These are phyloP conservation scores for Trichomalopsis sarcophagae DNA, from an alignment of 1,140 invertebrate genomes.

Conservation along the genomic window DNA sequence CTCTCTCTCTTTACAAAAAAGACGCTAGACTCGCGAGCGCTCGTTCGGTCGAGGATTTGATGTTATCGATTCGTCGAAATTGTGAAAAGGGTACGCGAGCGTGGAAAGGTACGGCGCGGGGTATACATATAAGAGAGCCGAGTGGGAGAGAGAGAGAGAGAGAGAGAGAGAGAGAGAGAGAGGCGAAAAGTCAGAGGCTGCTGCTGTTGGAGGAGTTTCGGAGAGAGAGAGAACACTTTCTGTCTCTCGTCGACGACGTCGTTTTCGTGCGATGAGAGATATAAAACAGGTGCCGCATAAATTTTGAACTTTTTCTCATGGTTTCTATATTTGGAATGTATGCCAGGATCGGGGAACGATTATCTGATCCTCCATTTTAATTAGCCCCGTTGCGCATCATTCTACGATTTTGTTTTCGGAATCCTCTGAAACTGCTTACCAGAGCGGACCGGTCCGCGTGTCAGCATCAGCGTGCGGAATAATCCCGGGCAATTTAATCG, in stretches of 20 bases:
- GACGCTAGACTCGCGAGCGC: not conserved
- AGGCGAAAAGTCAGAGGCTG: constrained; percentile 22
- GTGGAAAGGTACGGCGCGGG: not conserved
- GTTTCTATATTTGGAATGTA: constrained; percentile 25
- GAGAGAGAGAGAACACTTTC: constrained; percentile 28
- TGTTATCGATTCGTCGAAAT: constrained; percentile 63
- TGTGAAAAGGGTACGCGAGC: constrained; percentile 52
- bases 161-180: not conserved
- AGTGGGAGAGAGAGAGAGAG: too few relatives aligned
- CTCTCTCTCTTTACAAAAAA: not conserved
- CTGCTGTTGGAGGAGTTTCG: constrained; percentile 32
- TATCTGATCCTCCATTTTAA: not conserved
- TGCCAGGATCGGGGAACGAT: not conserved
- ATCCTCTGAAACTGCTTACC: not conserved
- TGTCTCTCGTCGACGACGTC: not conserved
- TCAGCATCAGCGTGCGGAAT: too few relatives aligned
- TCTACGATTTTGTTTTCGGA: not conserved
- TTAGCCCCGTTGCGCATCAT: not conserved
- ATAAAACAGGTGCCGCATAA: constrained; percentile 44
- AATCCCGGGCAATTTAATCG: not conserved
- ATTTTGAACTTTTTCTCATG: constrained; percentile 22
- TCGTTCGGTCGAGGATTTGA: constrained; percentile 45
- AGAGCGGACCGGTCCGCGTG: too few relatives aligned
- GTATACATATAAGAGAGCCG: not conserved
- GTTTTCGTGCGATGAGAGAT: constrained; percentile 37